phyloP scores from a whole-genome alignment of 2,113 vertebrate species.

The Eudyptes chrysolophus region DNA sequence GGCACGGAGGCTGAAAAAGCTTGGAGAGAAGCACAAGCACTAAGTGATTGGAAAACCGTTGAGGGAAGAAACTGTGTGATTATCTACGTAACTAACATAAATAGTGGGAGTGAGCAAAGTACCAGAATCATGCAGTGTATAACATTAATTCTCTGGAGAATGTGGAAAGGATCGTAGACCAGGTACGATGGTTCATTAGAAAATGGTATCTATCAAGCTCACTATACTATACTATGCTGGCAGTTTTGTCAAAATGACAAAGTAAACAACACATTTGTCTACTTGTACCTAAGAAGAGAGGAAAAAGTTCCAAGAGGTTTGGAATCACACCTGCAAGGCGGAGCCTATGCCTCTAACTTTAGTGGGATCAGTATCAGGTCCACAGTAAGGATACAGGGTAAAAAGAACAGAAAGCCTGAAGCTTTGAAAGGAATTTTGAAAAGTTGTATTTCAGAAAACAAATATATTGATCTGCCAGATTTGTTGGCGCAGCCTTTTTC shows the following conservation, averaged over 20 bases:
- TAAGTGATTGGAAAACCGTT: not conserved
- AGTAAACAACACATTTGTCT: not conserved
- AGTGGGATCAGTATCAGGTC: not conserved
- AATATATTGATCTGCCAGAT: not conserved
- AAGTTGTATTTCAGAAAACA: not conserved
- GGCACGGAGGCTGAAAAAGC: not conserved
- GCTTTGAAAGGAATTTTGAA: not conserved
- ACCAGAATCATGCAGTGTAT: not conserved
- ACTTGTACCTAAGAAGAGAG: not conserved
- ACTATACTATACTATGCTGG: not conserved
- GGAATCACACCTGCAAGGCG: not conserved
- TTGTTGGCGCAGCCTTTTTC: not conserved
- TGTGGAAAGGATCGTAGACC: not conserved
- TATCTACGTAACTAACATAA: not conserved
- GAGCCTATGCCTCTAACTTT: not conserved
- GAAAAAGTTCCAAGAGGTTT: not conserved
- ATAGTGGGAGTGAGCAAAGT: not conserved
- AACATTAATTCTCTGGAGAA: not conserved
- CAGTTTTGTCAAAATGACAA: not conserved
- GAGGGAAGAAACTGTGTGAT: not conserved
- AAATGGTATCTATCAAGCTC: not conserved
- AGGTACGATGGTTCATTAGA: not conserved
- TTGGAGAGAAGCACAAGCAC: not conserved
- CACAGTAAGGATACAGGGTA: not conserved
- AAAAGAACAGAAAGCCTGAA: not conserved